Evolutionary conservation across 2,888 invertebrate species (phyloP), one percentile per base, ranked within the genome.

Genomic region (Tuta absoluta): DNA sequence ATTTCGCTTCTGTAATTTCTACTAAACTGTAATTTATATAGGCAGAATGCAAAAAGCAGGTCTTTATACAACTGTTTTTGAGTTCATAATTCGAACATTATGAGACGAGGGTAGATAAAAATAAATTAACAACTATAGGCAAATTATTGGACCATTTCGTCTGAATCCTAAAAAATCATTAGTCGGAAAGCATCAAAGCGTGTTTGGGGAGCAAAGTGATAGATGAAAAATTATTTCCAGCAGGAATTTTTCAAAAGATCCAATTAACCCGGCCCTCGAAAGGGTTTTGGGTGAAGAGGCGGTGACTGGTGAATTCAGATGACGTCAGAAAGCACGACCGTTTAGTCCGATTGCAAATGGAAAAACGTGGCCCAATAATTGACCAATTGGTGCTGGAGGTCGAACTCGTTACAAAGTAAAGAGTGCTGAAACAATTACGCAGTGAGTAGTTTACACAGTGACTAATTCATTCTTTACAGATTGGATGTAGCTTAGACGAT

Each of bases 191-290:
- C 72, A 74, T 81, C 77, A 79, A 79, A 78, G 76, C 72, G 73
- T 79, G 72, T 82, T 82, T 78, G 74, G 73, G 68, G 67, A 69
- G 72, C 74, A 81, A 80, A 79, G 75, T 79, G 79, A 82, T 85
- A 82, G 84, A 85, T 79, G 82, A 84, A 84, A 84, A 85, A 82
- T 79, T 12, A 81, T 79, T 82, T 82, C 80, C 72, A 69, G 71
- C 71, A 77, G 76, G 76, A 79, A 76, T 80, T 80, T 80, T 84
- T 85, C 84, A 85, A 86, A 85, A 84, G 86, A 85, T 84, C 84
- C 85, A 86, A 86, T 86, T 86, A 86, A 84, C 81, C 78, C 75
- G 48, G 38, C 79, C 77, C 83, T 84, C 80, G 78, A 83, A 86
- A 81, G 82, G 84, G 82, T 84, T 77, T 69, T 76, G 77, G 78